phyloP scores from a whole-genome alignment of 2,113 vertebrate species.

The Rana temporaria region DNA sequence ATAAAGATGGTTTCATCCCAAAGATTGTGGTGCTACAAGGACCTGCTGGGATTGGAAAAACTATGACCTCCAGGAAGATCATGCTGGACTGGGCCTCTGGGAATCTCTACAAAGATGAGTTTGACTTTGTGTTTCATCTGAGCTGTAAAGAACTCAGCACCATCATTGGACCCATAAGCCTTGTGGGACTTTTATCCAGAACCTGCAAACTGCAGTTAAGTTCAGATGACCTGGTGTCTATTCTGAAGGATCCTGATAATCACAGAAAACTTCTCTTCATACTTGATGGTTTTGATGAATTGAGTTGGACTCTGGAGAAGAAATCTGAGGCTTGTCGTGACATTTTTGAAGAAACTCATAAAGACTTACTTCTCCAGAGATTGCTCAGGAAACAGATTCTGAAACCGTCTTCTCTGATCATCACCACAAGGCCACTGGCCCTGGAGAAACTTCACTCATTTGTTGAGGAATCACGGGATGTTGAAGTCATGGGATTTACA shows the following conservation, averaged over 20 bases:
- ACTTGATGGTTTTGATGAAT: slow-evolving; percentile 68
- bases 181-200: slow-evolving; percentile 59
- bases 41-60: slow-evolving; percentile 67
- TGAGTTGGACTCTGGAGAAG: slow-evolving; percentile 11
- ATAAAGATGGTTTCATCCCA: background rate
- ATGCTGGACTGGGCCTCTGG: slow-evolving; percentile 63
- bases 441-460: slow-evolving; percentile 40
- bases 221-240: rapidly evolving
- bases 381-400: slow-evolving; percentile 66
- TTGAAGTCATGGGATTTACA: slow-evolving; percentile 67
- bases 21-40: slow-evolving; percentile 63
- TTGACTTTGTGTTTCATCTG: slow-evolving; percentile 69
- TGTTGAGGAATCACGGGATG: slow-evolving; percentile 14
- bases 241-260: slow-evolving; percentile 53
- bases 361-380: slow-evolving; percentile 60
- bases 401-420: slow-evolving; percentile 59
- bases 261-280: slow-evolving; percentile 66
- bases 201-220: slow-evolving; percentile 56
- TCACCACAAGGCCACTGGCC: slow-evolving; percentile 54
- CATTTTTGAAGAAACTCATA: slow-evolving; percentile 51
- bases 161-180: slow-evolving; percentile 34
- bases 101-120: slow-evolving; percentile 17
- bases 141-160: slow-evolving; percentile 64
- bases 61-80: slow-evolving; percentile 57
- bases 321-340: slow-evolving; percentile 58